Evolutionary conservation across 1,140 invertebrate genomes (phyloP).

Genomic region (Zaprionus ornatus): DNA sequence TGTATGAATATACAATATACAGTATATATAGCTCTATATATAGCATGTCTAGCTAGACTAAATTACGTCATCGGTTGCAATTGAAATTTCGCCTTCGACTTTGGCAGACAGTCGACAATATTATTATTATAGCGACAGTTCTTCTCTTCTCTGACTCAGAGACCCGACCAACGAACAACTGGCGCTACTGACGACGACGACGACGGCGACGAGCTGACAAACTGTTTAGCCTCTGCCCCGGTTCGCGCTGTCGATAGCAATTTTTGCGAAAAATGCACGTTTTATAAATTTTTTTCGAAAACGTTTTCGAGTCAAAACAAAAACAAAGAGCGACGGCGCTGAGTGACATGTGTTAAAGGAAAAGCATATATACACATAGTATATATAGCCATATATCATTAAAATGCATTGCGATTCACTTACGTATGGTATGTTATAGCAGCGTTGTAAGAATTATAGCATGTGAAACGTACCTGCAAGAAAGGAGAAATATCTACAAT

Average conservation of each 20-base stretch:
- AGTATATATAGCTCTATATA: not conserved
- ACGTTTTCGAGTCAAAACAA: constrained; percentile 29
- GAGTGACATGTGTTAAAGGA: constrained; percentile 22
- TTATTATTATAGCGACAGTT: constrained; percentile 8
- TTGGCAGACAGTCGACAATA: constrained; percentile 43
- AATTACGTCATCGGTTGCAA: constrained; percentile 14
- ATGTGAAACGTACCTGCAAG: constrained; percentile 35
- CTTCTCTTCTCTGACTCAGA: constrained; percentile 49
- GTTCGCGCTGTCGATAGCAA: constrained; percentile 52
- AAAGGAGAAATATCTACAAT: not conserved
- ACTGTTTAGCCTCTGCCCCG: constrained; percentile 7
- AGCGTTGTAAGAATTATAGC: not conserved
- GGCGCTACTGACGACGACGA: not conserved
- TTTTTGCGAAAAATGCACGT: constrained; percentile 68
- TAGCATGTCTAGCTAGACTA: not conserved
- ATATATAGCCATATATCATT: not conserved
- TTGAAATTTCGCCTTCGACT: constrained; percentile 40
- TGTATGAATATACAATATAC: not conserved
- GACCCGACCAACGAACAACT: not conserved
- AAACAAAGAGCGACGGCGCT: constrained; percentile 13
- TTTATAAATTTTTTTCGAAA: constrained; percentile 46
- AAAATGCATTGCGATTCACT: constrained; percentile 1
- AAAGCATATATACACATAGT: constrained; percentile 18
- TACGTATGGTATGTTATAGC: constrained; percentile 1
- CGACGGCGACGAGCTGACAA: not conserved